A percentile compares a stretch with the other conserved stretches of the same genome.
Conservation (phyloP, 2,797 vertebrate species). For the Zalophus californianus region DNA sequence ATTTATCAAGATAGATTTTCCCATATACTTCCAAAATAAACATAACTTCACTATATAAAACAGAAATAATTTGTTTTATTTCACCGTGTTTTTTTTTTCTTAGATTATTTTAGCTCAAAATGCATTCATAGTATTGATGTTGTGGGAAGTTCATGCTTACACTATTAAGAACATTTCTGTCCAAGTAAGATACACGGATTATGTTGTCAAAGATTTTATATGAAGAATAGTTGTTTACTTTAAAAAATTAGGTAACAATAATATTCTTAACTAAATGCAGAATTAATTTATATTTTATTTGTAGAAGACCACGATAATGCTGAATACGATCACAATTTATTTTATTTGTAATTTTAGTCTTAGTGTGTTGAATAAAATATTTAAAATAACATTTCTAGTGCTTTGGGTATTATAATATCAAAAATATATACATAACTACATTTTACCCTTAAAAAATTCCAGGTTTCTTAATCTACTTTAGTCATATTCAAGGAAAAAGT, state of each 20-base stretch:
- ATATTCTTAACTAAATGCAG: neutral
- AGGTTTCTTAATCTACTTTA: neutral
- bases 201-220: neutral
- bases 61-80: neutral
- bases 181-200: neutral
- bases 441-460: neutral
- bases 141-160: neutral
- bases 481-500: constrained; percentile 31
- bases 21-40: neutral
- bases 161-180: neutral
- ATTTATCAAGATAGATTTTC: neutral
- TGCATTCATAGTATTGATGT: neutral
- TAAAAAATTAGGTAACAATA: constrained; percentile 45
- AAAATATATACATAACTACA: neutral
- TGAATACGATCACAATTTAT: neutral
- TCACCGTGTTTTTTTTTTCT: neutral
- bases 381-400: neutral
- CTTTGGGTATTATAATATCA: neutral
- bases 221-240: neutral
- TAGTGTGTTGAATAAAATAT: neutral
- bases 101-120: constrained; percentile 13
- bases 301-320: neutral
- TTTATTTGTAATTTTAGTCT: constrained; percentile 22
- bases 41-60: neutral
- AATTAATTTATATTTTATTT: constrained; percentile 33